Evolutionary conservation across 2,797 vertebrate species (phyloP).

Genomic region (Stomatorhinus walkeri): DNA sequence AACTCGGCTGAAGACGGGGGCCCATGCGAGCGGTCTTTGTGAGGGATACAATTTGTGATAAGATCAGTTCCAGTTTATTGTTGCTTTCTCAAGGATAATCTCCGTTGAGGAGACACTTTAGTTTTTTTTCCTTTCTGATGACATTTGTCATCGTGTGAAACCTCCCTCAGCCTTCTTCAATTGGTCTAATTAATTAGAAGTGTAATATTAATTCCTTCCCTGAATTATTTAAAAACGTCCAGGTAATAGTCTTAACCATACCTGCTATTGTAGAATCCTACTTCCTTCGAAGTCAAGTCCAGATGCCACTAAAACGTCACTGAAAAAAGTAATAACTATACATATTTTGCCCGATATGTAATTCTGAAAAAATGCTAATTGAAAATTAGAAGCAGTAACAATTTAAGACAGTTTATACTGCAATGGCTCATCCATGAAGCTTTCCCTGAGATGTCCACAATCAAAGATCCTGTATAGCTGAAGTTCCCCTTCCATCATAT

Average conservation of each 20-base stretch:
- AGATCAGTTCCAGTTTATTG: neutral
- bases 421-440: neutral
- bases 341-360: neutral
- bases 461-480: neutral
- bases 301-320: neutral
- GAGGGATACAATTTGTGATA: constrained; percentile 1
- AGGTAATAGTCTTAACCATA: neutral
- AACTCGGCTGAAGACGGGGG: neutral
- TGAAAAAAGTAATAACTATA: neutral
- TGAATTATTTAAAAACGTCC: neutral
- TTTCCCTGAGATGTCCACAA: neutral
- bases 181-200: neutral
- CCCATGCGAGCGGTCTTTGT: neutral
- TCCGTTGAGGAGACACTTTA: neutral
- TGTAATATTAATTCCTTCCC: neutral
- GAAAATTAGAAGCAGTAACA: neutral
- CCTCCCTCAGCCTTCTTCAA: neutral
- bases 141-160: neutral
- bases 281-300: neutral
- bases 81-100: neutral
- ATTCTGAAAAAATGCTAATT: neutral
- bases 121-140: neutral
- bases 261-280: neutral
- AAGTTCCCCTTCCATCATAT: neutral
- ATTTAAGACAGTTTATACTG: neutral